Conservation (phyloP, 1,140 invertebrate genomes). For the Matsumurasca onukii region DNA sequence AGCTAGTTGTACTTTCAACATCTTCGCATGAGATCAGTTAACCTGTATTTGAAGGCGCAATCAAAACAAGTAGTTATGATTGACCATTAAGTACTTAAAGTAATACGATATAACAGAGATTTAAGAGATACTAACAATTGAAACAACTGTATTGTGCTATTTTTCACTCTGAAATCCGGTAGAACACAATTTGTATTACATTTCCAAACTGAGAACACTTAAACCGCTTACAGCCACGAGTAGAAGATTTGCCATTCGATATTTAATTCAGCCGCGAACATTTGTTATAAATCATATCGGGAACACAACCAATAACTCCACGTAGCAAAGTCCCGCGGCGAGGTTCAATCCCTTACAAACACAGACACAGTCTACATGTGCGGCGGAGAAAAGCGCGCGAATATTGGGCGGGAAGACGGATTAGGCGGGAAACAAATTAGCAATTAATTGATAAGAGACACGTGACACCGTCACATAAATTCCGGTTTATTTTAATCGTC, state of each 20-base stretch:
- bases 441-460: slow-evolving; percentile 28
- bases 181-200: too few relatives aligned
- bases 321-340: background rate
- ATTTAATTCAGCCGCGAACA: background rate
- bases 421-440: slow-evolving; percentile 30
- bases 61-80: too few relatives aligned
- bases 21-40: too few relatives aligned
- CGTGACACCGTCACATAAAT: slow-evolving; percentile 23
- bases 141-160: too few relatives aligned
- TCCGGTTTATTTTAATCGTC: slow-evolving; percentile 33
- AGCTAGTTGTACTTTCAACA: too few relatives aligned
- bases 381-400: background rate
- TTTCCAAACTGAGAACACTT: too few relatives aligned
- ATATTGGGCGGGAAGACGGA: background rate
- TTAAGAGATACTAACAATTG: too few relatives aligned
- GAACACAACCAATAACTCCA: background rate
- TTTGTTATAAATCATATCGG: background rate
- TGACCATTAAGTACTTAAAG: too few relatives aligned
- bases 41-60: too few relatives aligned
- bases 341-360: background rate
- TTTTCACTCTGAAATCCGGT: too few relatives aligned
- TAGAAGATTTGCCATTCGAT: background rate
- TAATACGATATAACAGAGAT: too few relatives aligned
- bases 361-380: background rate
- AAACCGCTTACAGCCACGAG: too few relatives aligned